Evolutionary conservation across 2,113 vertebrate genomes (phyloP).

Genomic region (Eptatretus burgeri): DNA sequence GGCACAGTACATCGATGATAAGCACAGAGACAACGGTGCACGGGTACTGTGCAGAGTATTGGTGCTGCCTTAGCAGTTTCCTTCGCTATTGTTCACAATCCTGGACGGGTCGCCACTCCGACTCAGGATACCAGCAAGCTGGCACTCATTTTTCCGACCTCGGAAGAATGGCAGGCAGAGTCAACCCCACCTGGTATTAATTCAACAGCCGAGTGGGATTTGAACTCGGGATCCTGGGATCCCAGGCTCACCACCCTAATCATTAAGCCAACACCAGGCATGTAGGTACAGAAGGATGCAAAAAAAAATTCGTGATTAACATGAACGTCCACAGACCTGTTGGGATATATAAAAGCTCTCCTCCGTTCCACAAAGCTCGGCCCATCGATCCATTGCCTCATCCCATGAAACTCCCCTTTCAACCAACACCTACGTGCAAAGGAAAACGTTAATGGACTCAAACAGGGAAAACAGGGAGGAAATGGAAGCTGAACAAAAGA

Average conservation of each 20-base stretch:
- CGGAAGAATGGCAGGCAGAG: too few species aligned
- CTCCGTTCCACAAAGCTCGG: slow-evolving; percentile 58
- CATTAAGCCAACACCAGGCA: too few species aligned
- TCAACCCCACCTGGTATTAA: too few species aligned
- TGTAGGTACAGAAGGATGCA: not conserved
- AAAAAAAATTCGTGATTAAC: too few species aligned
- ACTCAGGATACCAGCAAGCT: too few species aligned
- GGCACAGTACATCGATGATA: not conserved
- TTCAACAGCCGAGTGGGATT: too few species aligned
- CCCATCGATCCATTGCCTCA: slow-evolving; percentile 74
- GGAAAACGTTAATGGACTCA: accelerated
- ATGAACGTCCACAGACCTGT: slow-evolving; percentile 19
- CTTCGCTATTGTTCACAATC: too few species aligned
- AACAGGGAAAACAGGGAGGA: not conserved
- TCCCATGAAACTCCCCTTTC: slow-evolving; percentile 98
- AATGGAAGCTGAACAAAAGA: not conserved
- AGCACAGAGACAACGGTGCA: not conserved
- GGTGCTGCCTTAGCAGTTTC: too few species aligned
- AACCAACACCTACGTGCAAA: slow-evolving; percentile 40
- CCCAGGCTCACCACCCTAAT: too few species aligned
- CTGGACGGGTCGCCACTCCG: too few species aligned
- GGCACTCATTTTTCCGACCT: too few species aligned
- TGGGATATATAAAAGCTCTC: slow-evolving; percentile 77
- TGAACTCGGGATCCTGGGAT: too few species aligned
- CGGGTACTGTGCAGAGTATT: not conserved